phyloP scores from a whole-genome alignment of 2,797 vertebrate species.

The Sphenopsis melanotis region DNA sequence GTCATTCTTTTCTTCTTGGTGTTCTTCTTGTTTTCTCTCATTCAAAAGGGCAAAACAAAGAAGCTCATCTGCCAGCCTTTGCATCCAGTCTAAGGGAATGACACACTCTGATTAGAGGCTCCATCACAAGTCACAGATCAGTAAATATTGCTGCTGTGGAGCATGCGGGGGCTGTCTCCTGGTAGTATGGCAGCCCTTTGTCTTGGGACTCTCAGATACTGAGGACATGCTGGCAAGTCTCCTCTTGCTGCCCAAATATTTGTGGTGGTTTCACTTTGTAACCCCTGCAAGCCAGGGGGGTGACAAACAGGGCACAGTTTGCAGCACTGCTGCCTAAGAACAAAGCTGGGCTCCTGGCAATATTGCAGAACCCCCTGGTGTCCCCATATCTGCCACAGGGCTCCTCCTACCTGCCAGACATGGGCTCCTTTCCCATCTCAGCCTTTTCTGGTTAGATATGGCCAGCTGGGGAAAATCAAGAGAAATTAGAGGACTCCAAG shows the following conservation, averaged over 20 bases:
- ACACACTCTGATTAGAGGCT: neutral
- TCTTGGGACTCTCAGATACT: neutral
- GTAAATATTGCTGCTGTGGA: neutral
- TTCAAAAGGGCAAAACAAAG: neutral
- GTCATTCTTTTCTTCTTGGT: neutral
- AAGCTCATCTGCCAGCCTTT: neutral
- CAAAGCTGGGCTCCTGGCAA: neutral
- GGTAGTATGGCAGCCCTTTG: neutral
- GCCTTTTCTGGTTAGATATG: neutral
- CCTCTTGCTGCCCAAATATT: neutral
- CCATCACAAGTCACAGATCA: accelerated
- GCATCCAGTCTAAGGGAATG: accelerated
- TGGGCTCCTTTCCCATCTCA: neutral
- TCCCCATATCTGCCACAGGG: accelerated
- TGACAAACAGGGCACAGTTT: accelerated
- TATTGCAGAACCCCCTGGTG: accelerated
- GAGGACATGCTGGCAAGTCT: neutral
- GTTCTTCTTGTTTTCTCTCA: neutral
- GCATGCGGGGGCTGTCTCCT: accelerated
- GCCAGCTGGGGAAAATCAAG: neutral
- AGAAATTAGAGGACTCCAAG: neutral
- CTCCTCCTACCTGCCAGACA: neutral
- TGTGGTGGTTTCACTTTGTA: accelerated
- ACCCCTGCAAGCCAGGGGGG: accelerated
- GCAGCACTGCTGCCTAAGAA: neutral